phyloP scores from a whole-genome alignment of 2,888 invertebrate species.

The Diaphora mendica region DNA sequence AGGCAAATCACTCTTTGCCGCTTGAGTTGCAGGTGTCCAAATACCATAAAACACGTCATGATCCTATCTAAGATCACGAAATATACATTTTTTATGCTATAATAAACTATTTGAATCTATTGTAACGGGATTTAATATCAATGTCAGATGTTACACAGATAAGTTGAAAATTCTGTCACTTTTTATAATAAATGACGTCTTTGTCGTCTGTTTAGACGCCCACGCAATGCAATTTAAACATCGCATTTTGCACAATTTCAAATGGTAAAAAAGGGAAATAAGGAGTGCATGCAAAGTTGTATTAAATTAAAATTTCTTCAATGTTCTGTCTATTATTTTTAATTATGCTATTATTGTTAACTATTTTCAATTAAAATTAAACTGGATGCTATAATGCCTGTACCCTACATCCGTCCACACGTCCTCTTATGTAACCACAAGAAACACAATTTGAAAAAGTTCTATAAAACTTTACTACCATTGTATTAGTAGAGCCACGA shows the following conservation, averaged over 20 bases:
- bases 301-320: background rate
- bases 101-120: background rate
- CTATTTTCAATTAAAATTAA: no score
- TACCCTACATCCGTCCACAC: no score
- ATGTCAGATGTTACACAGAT: background rate
- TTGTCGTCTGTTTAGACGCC: background rate
- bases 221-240: background rate
- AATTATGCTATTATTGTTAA: no score
- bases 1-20: no score
- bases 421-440: background rate
- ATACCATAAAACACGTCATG: background rate
- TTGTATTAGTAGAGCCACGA: conserved; percentile 12
- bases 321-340: background rate
- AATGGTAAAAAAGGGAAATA: background rate
- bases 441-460: background rate
- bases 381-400: no score
- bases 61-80: background rate
- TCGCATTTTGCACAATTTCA: background rate
- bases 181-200: background rate
- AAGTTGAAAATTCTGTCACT: background rate
- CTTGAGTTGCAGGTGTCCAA: background rate
- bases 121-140: background rate
- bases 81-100: background rate
- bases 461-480: conserved; percentile 22
- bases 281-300: background rate